Evolutionary conservation across 2,113 vertebrate genomes (phyloP), one percentile per base, ranked within the genome.

Genomic region (Electrona antarctica): DNA sequence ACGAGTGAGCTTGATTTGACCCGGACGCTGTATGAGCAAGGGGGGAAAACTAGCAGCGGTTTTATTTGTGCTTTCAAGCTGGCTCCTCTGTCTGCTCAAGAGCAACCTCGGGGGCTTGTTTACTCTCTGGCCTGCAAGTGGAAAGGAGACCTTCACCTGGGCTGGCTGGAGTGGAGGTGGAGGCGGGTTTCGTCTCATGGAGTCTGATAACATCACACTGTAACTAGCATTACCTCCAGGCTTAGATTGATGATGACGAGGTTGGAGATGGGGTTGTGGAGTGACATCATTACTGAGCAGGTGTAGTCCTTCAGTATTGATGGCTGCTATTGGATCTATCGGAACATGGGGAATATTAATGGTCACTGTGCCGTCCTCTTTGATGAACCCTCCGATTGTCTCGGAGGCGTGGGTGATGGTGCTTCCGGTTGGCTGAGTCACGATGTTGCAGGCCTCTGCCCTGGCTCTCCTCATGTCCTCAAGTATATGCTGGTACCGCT

Each of bases 331-430:
- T 58, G 33, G 64, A 10, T 77, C 48, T 6, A 21, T 21, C 2
- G 78, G 59, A 8, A 49, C 67, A 52, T 80, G 81, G 3, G 86
- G 89, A 74, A 91, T 69, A 65, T 81, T 81, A n/a, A 68, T 71
- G 5, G 81, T 92, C 78, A 94, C 69, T 0, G 91, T 93, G 6
- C 92, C 91, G 0, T 93, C 92, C 67, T 93, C 91, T 71, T 90
- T 90, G 71, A 94, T 93, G 74, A 93, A 94, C 7, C 90, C 91
- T 10, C 88, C 90, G 1, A 92, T 91, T 65, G 87, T 81, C 60
- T 91, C 89, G 0, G 85, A 81, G 51, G 75, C 74, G 2, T 72
- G 76, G 0, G 45, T 28, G 0, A 73, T 64, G 12, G 3, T 9
- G 21, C 62, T 78, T 73, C 72, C 85, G 4, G 51, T 69, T 1